Conservation (phyloP, 1,140 invertebrate genomes). For the Dendrolimus punctatus region DNA sequence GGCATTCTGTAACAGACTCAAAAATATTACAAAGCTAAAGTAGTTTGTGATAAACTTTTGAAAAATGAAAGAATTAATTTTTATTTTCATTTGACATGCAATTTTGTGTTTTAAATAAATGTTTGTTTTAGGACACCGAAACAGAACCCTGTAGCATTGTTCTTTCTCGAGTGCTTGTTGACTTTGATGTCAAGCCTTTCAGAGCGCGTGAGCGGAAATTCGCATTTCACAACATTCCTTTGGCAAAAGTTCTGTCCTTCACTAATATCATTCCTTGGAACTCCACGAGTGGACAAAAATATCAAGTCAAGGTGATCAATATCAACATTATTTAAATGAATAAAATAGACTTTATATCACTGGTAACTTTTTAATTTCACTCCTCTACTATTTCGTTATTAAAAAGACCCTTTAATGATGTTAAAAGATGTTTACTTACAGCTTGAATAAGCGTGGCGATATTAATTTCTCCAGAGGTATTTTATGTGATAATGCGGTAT, state of each 20-base stretch:
- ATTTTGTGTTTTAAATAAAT: slow-evolving; percentile 1
- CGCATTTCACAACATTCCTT: slow-evolving; percentile 87
- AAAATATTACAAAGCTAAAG: too few relatives aligned
- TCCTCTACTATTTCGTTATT: too few relatives aligned
- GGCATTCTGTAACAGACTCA: too few relatives aligned
- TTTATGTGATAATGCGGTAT: background rate
- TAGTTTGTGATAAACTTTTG: background rate
- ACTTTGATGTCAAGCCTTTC: slow-evolving; percentile 88
- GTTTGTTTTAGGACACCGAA: slow-evolving; percentile 65
- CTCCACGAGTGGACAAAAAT: slow-evolving; percentile 79
- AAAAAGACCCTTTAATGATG: too few relatives aligned
- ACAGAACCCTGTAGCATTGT: slow-evolving; percentile 78
- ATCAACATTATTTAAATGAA: too few relatives aligned
- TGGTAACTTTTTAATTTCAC: too few relatives aligned
- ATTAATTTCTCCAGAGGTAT: too few relatives aligned
- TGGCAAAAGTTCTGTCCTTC: slow-evolving; percentile 95
- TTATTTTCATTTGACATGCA: slow-evolving; percentile 1
- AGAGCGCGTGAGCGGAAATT: slow-evolving; percentile 84
- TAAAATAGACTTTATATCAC: too few relatives aligned
- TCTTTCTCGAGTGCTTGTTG: slow-evolving; percentile 89
- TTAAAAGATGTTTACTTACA: too few relatives aligned
- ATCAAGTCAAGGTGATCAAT: slow-evolving; percentile 73
- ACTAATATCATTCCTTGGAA: slow-evolving; percentile 87
- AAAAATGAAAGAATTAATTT: background rate
- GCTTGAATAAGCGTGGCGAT: too few relatives aligned